Percentiles rank a stretch among this genome's conserved stretches.
These are phyloP conservation scores for Pantherophis vulpinus DNA, from an alignment of 2,797 vertebrate genomes.

Conservation along the genomic window DNA sequence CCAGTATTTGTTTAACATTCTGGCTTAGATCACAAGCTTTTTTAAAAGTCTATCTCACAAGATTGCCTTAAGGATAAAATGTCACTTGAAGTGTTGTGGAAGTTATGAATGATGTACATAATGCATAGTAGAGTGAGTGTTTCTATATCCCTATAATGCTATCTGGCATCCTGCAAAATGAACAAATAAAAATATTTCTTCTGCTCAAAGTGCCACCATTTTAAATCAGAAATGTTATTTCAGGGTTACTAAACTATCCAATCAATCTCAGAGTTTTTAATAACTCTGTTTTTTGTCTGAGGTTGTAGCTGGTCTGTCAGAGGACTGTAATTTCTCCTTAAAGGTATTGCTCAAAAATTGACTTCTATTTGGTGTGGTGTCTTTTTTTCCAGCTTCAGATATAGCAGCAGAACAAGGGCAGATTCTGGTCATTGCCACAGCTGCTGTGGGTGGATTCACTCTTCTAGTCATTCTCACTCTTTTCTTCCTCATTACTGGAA, in stretches of 20 bases:
- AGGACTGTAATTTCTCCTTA: background rate
- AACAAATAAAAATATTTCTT: background rate
- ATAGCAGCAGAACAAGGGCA: constrained; percentile 91
- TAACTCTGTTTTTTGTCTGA: background rate
- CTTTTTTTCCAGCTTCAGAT: constrained; percentile 86
- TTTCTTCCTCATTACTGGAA: constrained; percentile 95
- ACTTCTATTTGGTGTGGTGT: background rate
- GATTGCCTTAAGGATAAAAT: background rate
- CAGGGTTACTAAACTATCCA: background rate
- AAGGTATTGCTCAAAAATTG: background rate
- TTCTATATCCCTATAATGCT: background rate
- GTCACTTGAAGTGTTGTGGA: background rate
- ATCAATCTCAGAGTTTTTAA: background rate
- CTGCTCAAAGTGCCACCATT: background rate
- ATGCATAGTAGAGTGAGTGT: background rate
- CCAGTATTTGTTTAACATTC: background rate
- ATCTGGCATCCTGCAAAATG: background rate
- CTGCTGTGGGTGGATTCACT: constrained; percentile 92
- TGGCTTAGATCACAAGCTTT: background rate
- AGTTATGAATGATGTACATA: background rate
- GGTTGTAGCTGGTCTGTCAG: background rate
- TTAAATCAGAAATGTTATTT: background rate
- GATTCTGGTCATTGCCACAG: constrained; percentile 91
- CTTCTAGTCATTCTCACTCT: constrained; percentile 93
- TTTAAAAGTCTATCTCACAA: background rate